Conservation (phyloP, 2,113 vertebrate species). For the Cavia porcellus region DNA sequence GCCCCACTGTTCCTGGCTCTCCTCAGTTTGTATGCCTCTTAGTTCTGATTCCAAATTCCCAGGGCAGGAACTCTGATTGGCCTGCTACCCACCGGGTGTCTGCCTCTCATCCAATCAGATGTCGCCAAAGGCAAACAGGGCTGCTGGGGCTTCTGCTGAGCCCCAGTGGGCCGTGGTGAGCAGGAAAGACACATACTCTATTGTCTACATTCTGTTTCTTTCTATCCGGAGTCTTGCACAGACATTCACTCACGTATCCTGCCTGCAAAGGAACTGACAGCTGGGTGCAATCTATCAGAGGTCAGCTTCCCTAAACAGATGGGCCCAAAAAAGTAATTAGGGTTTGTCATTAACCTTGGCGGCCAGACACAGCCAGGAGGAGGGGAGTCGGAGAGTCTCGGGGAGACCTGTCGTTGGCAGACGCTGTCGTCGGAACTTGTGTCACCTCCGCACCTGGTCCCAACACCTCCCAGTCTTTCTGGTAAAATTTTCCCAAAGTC, state of each 20-base stretch:
- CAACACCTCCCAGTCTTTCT: neutral
- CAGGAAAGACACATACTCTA: neutral
- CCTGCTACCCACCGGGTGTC: neutral
- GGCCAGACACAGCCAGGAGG: neutral
- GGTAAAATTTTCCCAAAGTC: conserved; percentile 54
- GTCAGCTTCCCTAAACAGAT: conserved; percentile 76
- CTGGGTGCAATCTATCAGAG: neutral
- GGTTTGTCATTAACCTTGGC: conserved; percentile 79
- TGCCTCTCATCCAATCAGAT: neutral
- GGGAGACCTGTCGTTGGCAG: neutral
- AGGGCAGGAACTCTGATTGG: neutral
- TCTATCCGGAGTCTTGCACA: neutral
- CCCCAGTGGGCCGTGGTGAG: neutral
- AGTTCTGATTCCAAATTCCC: neutral
- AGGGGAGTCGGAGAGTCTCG: conserved; percentile 15
- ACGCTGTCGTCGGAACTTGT: neutral
- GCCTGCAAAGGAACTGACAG: neutral
- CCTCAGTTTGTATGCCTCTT: neutral
- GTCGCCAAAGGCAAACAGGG: neutral
- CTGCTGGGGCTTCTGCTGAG: neutral
- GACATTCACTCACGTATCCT: conserved; percentile 44
- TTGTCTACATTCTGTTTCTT: neutral
- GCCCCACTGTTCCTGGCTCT: neutral
- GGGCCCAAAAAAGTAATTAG: conserved; percentile 69
- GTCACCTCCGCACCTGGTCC: neutral